Evolutionary conservation across 2,113 vertebrate species (phyloP).

Genomic region (Gymnocephalus cernua): DNA sequence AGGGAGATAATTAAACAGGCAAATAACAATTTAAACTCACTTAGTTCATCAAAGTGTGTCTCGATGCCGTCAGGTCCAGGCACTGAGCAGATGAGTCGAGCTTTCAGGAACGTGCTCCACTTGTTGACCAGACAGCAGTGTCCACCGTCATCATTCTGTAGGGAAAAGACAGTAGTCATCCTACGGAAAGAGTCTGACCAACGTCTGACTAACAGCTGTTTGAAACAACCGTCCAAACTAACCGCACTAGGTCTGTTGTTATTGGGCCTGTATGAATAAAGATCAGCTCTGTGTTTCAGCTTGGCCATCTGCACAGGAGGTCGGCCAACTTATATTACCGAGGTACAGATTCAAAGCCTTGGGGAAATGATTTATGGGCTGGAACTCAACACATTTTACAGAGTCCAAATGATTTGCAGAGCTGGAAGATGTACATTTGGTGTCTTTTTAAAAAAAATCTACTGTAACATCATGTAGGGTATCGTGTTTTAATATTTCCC

Average conservation of each 20-base stretch:
- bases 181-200: background rate
- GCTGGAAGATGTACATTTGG: slow-evolving; percentile 17
- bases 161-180: slow-evolving; percentile 41
- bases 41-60: slow-evolving; percentile 97
- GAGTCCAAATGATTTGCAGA: slow-evolving; percentile 47
- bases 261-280: slow-evolving; percentile 66
- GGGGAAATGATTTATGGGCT: slow-evolving; percentile 67
- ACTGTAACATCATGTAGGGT: background rate
- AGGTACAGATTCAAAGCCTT: slow-evolving; percentile 58
- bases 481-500: slow-evolving; percentile 6
- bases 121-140: slow-evolving; percentile 99
- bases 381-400: slow-evolving; percentile 56
- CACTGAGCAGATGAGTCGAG: slow-evolving; percentile 96
- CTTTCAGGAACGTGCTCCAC: slow-evolving; percentile 99
- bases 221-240: slow-evolving; percentile 44
- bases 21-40: slow-evolving; percentile 84
- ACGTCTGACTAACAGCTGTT: slow-evolving; percentile 54
- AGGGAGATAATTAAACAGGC: background rate
- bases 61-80: slow-evolving; percentile 93
- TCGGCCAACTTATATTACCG: slow-evolving; percentile 75
- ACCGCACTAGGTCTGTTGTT: slow-evolving; percentile 45
- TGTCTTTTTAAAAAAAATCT: slow-evolving; percentile 4
- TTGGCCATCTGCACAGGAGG: slow-evolving; percentile 69
- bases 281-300: slow-evolving; percentile 66
- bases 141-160: slow-evolving; percentile 95